These are phyloP conservation scores for Alosa alosa DNA, from an alignment of 2,113 vertebrate genomes.

Conservation along the genomic window DNA sequence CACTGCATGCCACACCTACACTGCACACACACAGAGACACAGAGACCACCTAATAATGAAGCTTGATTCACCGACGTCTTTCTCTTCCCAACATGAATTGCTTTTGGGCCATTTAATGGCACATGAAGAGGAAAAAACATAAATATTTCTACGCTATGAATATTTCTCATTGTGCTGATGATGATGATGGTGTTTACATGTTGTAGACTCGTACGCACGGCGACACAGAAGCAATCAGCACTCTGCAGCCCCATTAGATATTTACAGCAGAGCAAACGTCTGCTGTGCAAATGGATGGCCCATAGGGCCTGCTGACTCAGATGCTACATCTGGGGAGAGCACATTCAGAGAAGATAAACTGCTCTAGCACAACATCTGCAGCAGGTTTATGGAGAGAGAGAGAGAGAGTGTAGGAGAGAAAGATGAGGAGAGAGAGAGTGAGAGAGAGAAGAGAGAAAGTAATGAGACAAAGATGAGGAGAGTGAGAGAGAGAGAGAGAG, in stretches of 20 bases:
- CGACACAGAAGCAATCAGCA: not conserved
- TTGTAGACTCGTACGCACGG: not conserved
- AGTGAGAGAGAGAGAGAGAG: too few relatives aligned
- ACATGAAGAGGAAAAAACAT: not conserved
- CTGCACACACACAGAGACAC: not conserved
- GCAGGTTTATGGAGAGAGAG: not conserved
- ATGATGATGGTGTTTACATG: slow-evolving; percentile 1
- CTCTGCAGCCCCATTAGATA: not conserved
- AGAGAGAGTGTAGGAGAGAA: too few relatives aligned
- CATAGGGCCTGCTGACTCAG: not conserved
- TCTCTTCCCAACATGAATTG: not conserved
- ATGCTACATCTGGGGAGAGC: not conserved
- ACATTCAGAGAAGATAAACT: not conserved
- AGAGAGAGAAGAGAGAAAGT: too few relatives aligned
- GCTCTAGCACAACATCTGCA: not conserved
- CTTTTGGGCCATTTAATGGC: not conserved
- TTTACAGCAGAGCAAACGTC: not conserved
- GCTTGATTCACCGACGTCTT: not conserved
- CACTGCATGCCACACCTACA: not conserved
- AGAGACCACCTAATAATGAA: not conserved
- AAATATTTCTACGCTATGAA: not conserved
- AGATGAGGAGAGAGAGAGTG: too few relatives aligned
- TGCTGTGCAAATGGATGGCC: not conserved
- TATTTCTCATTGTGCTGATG: not conserved
- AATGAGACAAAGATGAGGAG: too few relatives aligned